Evolutionary conservation across 2,888 invertebrate species (phyloP).

Genomic region (Eulithis testata): DNA sequence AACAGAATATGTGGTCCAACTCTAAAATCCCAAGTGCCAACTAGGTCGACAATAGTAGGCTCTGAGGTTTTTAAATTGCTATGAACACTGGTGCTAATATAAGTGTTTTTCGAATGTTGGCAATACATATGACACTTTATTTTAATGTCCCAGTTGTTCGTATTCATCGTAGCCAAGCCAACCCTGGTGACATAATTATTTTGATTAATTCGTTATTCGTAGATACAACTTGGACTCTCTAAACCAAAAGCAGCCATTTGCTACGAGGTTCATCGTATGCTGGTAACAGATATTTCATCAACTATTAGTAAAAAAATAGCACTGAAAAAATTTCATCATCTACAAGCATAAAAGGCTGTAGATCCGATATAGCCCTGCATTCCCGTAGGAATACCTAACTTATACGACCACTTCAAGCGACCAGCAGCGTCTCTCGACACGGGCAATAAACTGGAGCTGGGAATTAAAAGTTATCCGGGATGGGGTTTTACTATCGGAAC

Average conservation of each 20-base stretch:
- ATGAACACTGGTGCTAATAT: neutral
- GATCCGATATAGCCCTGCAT: neutral
- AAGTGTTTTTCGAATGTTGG: neutral
- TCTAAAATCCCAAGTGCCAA: slow-evolving; percentile 12
- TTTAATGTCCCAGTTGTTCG: neutral
- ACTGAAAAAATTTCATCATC: neutral
- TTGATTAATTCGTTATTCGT: too few species aligned
- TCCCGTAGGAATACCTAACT: neutral
- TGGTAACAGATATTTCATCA: neutral
- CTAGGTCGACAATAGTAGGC: slow-evolving; percentile 20
- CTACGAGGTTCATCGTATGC: too few species aligned
- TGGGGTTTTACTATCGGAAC: slow-evolving; percentile 3
- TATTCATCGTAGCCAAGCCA: neutral
- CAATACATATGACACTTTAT: neutral
- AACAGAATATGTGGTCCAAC: neutral
- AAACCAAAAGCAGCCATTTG: too few species aligned
- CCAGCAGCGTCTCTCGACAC: neutral
- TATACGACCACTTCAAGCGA: slow-evolving; percentile 2
- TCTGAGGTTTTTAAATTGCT: slow-evolving; percentile 5
- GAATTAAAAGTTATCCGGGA: slow-evolving; percentile 9
- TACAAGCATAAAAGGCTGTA: neutral
- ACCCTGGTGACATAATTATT: neutral
- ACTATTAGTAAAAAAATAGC: neutral
- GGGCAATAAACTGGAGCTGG: slow-evolving; percentile 5
- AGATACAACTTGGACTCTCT: too few species aligned